Evolutionary conservation across 2,113 vertebrate genomes (phyloP), one percentile per base, ranked within the genome.

Genomic region (Leptodactylus fuscus): DNA sequence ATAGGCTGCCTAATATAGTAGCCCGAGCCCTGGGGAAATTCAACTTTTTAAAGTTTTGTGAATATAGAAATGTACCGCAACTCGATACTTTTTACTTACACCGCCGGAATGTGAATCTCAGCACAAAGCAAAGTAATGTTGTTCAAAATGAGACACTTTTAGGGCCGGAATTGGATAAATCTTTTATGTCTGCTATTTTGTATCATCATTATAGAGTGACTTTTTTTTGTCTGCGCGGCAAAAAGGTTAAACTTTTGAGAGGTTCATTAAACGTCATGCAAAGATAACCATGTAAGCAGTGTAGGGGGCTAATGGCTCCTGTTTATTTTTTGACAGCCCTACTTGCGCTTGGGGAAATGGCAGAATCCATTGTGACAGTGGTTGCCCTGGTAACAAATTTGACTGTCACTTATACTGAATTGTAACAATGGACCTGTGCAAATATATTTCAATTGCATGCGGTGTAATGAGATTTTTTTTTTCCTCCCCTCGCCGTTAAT

Each of bases 361-460:
- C 44, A 77, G 82, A 85, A 85, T 85, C 82, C 58, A 67, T 85
- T 85, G 84, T 86, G 67, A 81, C 84, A 60, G 84, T 81, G 84
- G 84, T 86, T 81, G 32, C 84, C 76, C 20, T 81, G 76, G 84
- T 60, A 73, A 80, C 84, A 86, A 73, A 86, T 86, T 86, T 86
- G 84, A 53, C 77, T 73, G 84, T 80, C 84, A 86, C 84, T 86
- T 86, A 86, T 38, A 73, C 84, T 86, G 77, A 80, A 86, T 80
- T 81, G 84, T 86, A 86, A 81, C 84, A 86, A 86, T 86, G 77
- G 48, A 71, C 49, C 38, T 34, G 77, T n/a, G 74, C 83, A 85
- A 86, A 86, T 86, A 86, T 86, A 73, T 86, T 86, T 86, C 84
- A 81, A 86, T 86, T 86, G 84, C 76, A 73, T 86, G 67, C 73